Base-by-base conservation (phyloP, 2,888 invertebrate genomes). In the Chalcis sispes region DNA sequence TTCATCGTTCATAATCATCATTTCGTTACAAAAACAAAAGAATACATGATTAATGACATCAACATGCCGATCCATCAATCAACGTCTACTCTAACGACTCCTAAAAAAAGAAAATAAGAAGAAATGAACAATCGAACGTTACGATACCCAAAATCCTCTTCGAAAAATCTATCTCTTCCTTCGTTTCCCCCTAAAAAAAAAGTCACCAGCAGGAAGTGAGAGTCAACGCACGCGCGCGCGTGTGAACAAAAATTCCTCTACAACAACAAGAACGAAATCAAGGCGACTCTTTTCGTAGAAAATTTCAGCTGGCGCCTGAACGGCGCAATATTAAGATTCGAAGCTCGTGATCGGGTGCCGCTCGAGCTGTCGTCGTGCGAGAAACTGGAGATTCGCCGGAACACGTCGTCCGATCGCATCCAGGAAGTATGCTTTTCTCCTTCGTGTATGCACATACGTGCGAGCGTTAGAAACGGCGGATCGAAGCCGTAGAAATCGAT, bases 351-450 rank as follows among this genome's bases (percentile, higher is more conserved):
- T 75, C 75, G 75, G 42, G 23, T 70, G 42, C 50, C 70, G 56
- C 40, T n/a, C n/a, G 25, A 5, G 20, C 2, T 15, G 13, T n/a
- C n/a, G 52, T 20, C 23, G 5, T 36, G 13, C 20, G 36, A 48
- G 73, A 66, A 73, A 73, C 52, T 10, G 61, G 73, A 73, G 73
- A 73, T 66, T 27, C 66, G 72, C 40, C 72, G 66, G 56, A 36
- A 59, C 46, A 8, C 23, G 4, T 25, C n/a, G n/a, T n/a, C n/a
- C n/a, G n/a, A 7, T 18, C 5, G 1, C 0, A 18, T 13, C 18
- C 66, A 72, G 72, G 71, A 71, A 71, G 61, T 61, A 29, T 32
- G 67, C 23, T 10, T 2, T 8, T 25, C 7, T 42, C 59, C 52
- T 40, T 36, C 8, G 48, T 36, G 15, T 23, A 32, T 5, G 40